Percentiles rank a stretch among this genome's conserved stretches.
These are phyloP conservation scores for Ophion obscuratus DNA, from an alignment of 2,888 invertebrate genomes.

Conservation along the genomic window DNA sequence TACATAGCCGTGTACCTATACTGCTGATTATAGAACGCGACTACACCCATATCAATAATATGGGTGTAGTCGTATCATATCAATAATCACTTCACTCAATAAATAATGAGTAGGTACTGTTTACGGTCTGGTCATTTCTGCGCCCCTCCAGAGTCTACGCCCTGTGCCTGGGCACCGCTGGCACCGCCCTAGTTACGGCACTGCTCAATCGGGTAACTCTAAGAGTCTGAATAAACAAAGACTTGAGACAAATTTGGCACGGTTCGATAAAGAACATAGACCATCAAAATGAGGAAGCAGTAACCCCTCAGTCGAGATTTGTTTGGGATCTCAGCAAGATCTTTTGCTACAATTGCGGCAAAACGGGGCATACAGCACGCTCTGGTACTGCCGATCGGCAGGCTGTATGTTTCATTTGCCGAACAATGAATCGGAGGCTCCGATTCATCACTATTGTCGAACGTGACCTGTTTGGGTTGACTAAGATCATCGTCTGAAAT, in stretches of 20 bases:
- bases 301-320: not conserved
- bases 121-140: too few relatives aligned
- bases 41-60: too few relatives aligned
- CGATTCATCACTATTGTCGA: not conserved
- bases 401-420: conserved; percentile 7
- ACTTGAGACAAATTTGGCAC: not conserved
- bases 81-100: too few relatives aligned
- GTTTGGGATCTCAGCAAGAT: not conserved
- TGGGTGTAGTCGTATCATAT: too few relatives aligned
- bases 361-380: conserved; percentile 20
- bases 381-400: not conserved
- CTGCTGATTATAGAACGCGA: too few relatives aligned
- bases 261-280: not conserved
- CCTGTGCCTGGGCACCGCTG: too few relatives aligned
- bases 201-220: not conserved
- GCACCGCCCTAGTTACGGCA: too few relatives aligned
- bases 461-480: too few relatives aligned
- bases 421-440: too few relatives aligned
- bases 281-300: not conserved
- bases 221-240: conserved; percentile 8
- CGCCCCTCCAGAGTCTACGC: too few relatives aligned
- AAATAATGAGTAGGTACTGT: too few relatives aligned
- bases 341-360: conserved; percentile 25
- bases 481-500: conserved; percentile 2
- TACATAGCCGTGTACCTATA: too few relatives aligned